Conservation (phyloP, 2,113 vertebrate genomes). For the Oreochromis tanganicae region DNA sequence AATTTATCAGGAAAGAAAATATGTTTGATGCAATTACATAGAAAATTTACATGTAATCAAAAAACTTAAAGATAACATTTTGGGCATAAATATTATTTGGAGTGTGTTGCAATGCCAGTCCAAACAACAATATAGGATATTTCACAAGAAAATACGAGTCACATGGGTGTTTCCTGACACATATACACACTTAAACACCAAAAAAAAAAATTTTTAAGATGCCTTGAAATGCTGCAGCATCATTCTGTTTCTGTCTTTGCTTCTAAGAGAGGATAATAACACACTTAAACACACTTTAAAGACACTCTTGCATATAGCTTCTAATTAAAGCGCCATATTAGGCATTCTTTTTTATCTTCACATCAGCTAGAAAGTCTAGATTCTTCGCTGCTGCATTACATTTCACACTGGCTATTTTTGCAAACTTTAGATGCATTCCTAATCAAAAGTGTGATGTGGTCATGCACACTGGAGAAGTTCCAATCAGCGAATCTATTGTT, state of each 20-base stretch:
- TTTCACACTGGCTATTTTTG: not conserved
- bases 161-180: not conserved
- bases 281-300: not conserved
- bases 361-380: not conserved
- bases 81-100: not conserved
- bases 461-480: not conserved
- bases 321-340: not conserved
- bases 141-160: not conserved
- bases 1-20: not conserved
- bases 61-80: not conserved
- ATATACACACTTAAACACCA: not conserved
- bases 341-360: not conserved
- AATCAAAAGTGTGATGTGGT: not conserved
- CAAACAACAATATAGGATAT: not conserved
- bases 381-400: not conserved
- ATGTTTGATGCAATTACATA: not conserved
- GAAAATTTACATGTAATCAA: not conserved
- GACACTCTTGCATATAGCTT: not conserved
- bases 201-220: rapidly evolving
- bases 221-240: not conserved
- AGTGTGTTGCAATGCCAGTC: not conserved
- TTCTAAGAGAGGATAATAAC: not conserved
- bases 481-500: not conserved
- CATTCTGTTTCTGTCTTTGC: not conserved
- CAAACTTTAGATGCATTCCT: not conserved